Evolutionary conservation across 2,113 vertebrate genomes (phyloP).

Genomic region (Hippocampus mohnikei): DNA sequence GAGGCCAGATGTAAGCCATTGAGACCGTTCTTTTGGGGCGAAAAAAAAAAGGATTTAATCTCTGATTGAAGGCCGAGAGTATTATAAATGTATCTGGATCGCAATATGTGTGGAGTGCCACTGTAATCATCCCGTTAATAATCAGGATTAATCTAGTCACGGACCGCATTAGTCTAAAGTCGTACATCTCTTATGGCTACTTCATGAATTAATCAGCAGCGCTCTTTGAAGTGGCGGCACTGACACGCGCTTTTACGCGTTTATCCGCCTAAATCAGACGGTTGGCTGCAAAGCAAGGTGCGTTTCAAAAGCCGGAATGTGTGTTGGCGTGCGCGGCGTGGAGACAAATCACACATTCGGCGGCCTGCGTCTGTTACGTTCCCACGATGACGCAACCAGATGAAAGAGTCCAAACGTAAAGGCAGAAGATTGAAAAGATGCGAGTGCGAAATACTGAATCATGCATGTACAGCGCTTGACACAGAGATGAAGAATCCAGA

Average conservation of each 20-base stretch:
- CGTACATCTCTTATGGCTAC: slow-evolving; percentile 10
- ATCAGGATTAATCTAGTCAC: slow-evolving; percentile 16
- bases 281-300: not conserved
- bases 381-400: slow-evolving; percentile 28
- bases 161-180: slow-evolving; percentile 6
- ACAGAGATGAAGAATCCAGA: slow-evolving; percentile 32
- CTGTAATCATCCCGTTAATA: slow-evolving; percentile 12
- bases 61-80: not conserved
- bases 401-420: slow-evolving; percentile 9
- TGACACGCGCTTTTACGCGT: not conserved
- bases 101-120: not conserved
- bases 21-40: slow-evolving; percentile 82
- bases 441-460: slow-evolving; percentile 41
- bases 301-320: no score
- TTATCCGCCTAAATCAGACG: not conserved
- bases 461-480: slow-evolving; percentile 50
- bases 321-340: no score
- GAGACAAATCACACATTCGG: not conserved
- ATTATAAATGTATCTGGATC: not conserved
- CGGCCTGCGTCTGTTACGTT: not conserved
- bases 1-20: slow-evolving; percentile 95
- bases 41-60: slow-evolving; percentile 2
- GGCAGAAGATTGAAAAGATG: slow-evolving; percentile 32
- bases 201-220: slow-evolving; percentile 17
- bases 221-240: not conserved